phyloP scores from a whole-genome alignment of 2,888 invertebrate species.

The Morpho helenor region DNA sequence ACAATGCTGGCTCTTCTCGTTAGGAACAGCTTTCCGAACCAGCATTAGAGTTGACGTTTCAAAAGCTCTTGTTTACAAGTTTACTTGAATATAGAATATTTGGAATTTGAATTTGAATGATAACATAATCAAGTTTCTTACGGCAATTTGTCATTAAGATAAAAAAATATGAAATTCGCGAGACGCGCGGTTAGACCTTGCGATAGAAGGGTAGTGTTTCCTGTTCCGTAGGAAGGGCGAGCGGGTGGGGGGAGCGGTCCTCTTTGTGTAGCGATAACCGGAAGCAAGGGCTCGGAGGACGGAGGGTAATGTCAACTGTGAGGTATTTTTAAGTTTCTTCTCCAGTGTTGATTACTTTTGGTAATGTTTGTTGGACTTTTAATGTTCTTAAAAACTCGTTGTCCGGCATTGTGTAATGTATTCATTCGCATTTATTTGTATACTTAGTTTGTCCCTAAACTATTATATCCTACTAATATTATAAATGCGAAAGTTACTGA shows the following conservation, averaged over 20 bases:
- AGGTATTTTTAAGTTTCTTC: constrained; percentile 71
- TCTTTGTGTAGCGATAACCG: constrained; percentile 78
- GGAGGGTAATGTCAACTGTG: constrained; percentile 74
- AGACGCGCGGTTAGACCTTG: constrained; percentile 67
- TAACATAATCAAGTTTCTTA: constrained; percentile 20
- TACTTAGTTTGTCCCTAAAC: no score
- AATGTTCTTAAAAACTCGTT: constrained; percentile 23
- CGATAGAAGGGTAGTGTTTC: constrained; percentile 78
- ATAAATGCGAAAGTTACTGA: no score
- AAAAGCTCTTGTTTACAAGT: no score
- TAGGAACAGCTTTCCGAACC: no score
- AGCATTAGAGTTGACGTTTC: no score
- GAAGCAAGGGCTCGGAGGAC: constrained; percentile 73
- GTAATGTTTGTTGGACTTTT: constrained; percentile 35
- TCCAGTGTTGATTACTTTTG: constrained; percentile 58
- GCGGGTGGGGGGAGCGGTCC: constrained; percentile 46
- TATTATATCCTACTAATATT: no score
- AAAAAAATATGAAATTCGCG: constrained; percentile 54
- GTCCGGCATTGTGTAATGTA: background rate
- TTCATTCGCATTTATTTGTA: no score
- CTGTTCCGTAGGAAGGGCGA: constrained; percentile 54
- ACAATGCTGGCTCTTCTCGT: no score
- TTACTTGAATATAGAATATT: no score
- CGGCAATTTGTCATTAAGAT: constrained; percentile 48
- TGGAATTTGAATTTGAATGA: no score